These are phyloP conservation scores for Enteromius argenteus DNA, from an alignment of 2,797 vertebrate species.

Conservation along the genomic window DNA sequence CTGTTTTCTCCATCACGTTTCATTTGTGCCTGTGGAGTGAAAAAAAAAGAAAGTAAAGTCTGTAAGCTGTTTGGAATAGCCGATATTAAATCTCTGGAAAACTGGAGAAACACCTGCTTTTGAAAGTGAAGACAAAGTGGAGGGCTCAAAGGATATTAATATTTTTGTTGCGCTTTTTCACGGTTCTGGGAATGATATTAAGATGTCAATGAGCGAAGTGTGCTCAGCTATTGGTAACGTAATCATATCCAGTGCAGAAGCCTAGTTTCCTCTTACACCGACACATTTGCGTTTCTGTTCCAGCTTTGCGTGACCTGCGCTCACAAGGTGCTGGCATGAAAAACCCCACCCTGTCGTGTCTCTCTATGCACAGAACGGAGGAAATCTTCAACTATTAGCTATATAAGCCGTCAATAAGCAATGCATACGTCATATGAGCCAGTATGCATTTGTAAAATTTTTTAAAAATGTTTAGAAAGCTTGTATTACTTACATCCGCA, in stretches of 20 bases:
- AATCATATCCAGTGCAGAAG: conserved; percentile 44
- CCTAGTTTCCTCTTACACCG: conserved; percentile 51
- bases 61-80: conserved; percentile 51
- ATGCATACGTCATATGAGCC: neutral
- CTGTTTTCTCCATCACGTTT: conserved; percentile 64
- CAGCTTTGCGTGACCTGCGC: conserved; percentile 43
- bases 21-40: conserved; percentile 36
- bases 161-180: conserved; percentile 53
- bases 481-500: neutral
- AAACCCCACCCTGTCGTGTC: conserved; percentile 1
- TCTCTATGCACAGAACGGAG: neutral
- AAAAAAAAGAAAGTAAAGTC: conserved; percentile 31
- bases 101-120: conserved; percentile 56
- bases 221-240: conserved; percentile 44
- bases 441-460: neutral
- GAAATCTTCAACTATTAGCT: neutral
- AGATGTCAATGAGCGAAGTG: conserved; percentile 50
- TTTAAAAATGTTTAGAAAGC: neutral
- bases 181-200: conserved; percentile 64
- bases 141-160: conserved; percentile 55
- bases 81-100: conserved; percentile 61
- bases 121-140: conserved; percentile 48
- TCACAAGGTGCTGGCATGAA: conserved; percentile 35
- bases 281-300: conserved; percentile 51
- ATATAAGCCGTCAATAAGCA: neutral